Percentiles rank a stretch among this genome's conserved stretches.
Evolutionary conservation across 2,888 invertebrate genomes (phyloP).

Genomic region (Agapetus fuscipes): DNA sequence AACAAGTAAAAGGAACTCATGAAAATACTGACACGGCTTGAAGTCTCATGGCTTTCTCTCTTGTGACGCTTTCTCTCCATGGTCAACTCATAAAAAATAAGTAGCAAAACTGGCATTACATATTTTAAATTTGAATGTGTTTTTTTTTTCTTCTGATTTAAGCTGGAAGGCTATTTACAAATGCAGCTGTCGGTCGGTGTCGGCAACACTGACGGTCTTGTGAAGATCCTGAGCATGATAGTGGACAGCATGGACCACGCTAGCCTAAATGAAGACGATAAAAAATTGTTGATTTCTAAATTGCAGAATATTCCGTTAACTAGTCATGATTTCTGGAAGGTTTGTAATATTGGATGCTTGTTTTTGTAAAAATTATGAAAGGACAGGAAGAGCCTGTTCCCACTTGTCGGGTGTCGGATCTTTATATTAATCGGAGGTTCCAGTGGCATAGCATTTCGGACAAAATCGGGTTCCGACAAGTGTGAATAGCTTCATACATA

Average conservation of each 20-base stretch:
- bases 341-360: not conserved
- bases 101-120: not conserved
- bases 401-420: too few species aligned
- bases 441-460: too few species aligned
- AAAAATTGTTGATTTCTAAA: constrained; percentile 3
- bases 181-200: constrained; percentile 5
- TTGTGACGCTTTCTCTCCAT: too few species aligned
- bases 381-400: too few species aligned
- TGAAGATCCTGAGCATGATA: constrained; percentile 7
- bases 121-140: not conserved
- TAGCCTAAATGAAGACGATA: not conserved
- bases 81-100: too few species aligned
- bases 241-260: constrained; percentile 4
- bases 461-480: too few species aligned
- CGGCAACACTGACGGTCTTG: constrained; percentile 9
- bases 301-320: constrained; percentile 10
- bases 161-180: constrained; percentile 9
- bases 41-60: too few species aligned
- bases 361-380: not conserved
- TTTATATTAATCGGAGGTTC: too few species aligned
- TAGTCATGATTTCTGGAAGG: constrained; percentile 14
- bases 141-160: too few species aligned
- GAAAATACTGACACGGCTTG: too few species aligned
- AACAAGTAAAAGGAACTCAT: too few species aligned
- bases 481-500: too few species aligned